Base-by-base conservation (phyloP, 1,140 invertebrate species). In the Heterodera schachtii region DNA sequence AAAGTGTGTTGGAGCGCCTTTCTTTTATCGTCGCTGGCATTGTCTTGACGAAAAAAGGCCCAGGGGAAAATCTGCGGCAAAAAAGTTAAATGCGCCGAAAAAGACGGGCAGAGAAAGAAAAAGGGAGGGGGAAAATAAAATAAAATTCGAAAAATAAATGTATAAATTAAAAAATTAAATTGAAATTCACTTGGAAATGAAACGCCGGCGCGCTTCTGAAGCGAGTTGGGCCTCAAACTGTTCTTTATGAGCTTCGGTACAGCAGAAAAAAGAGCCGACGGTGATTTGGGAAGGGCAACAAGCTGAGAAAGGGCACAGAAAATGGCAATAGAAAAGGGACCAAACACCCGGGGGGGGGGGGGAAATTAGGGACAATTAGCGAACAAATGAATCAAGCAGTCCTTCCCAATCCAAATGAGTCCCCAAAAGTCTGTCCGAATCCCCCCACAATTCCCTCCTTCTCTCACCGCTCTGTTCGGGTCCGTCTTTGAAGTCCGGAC, bases 221-320 rank as follows among this genome's bases (percentile, higher is more conserved):
- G 77, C 77, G 13, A 78, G 47, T 78, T 71, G 49, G 31, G 77
- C 66, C 47, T 78, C 77, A 47, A 78, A 69, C 3, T 78, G 44
- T 69, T 64, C n/a, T 69, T 70, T 78, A n/a, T 78, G 77, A 21
- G 52, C 16, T 46, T 78, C 77, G 44, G 57, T 78, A 9, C 77
- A 78, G 21, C 77, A 78, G 46, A 78, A 78, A 31, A 78, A 78
- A 46, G 77, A 31, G 47, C 77, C 77, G 47, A 21, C 47, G 46
- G 52, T 78, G 49, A 78, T 78, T 78, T 78, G 77, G 31, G 77
- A 78, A 31, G 77, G 77, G 46, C 77, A 78, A 49, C 77, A 78
- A 7, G 77, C 77, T 78, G 21, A 64, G 43, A 71, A 6, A 52
- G 49, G 49, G 49, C 7, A 69, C 7, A 8, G 52, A 57, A 76